Percentiles rank a stretch among this genome's conserved stretches.
Evolutionary conservation across 2,888 invertebrate species (phyloP).

Genomic region (Drosophila cracens): DNA sequence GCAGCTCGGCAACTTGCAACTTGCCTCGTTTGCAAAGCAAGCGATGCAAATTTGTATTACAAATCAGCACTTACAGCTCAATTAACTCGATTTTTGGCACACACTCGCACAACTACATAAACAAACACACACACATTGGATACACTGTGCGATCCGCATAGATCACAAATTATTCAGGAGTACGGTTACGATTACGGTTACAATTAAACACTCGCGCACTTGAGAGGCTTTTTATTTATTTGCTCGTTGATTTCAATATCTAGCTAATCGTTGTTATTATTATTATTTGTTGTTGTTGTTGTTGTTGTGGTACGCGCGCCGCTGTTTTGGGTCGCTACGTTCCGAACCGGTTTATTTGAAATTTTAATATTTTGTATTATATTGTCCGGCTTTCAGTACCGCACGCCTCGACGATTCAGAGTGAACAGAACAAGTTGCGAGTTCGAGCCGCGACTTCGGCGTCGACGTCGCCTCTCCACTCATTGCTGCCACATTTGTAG

Average conservation of each 20-base stretch:
- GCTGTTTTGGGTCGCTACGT: slow-evolving; percentile 35
- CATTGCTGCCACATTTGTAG: slow-evolving; percentile 28
- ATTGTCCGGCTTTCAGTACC: slow-evolving; percentile 62
- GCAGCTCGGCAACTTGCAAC: slow-evolving; percentile 7
- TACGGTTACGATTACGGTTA: slow-evolving; percentile 1
- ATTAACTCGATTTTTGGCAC: slow-evolving; percentile 55
- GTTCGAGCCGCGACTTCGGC: slow-evolving; percentile 53
- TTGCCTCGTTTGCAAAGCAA: slow-evolving; percentile 30
- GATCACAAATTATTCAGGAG: slow-evolving; percentile 17
- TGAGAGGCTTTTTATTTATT: slow-evolving; percentile 8
- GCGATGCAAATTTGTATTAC: slow-evolving; percentile 73
- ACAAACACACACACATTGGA: slow-evolving; percentile 9
- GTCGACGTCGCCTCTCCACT: slow-evolving; percentile 47
- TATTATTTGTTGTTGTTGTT: slow-evolving; percentile 18
- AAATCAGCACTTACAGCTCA: slow-evolving; percentile 76
- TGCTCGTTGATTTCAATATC: neutral
- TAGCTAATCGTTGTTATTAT: slow-evolving; percentile 17
- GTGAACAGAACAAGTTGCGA: slow-evolving; percentile 64
- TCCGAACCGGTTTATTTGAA: slow-evolving; percentile 40
- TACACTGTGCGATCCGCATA: slow-evolving; percentile 12
- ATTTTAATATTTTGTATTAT: slow-evolving; percentile 27
- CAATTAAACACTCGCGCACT: slow-evolving; percentile 20
- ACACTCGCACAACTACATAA: slow-evolving; percentile 19
- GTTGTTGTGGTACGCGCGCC: slow-evolving; percentile 33
- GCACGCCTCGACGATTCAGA: slow-evolving; percentile 66